A percentile compares a stretch with the other conserved stretches of the same genome.
phyloP scores from a whole-genome alignment of 2,797 vertebrate species.

The Tiaroga cobitis region DNA sequence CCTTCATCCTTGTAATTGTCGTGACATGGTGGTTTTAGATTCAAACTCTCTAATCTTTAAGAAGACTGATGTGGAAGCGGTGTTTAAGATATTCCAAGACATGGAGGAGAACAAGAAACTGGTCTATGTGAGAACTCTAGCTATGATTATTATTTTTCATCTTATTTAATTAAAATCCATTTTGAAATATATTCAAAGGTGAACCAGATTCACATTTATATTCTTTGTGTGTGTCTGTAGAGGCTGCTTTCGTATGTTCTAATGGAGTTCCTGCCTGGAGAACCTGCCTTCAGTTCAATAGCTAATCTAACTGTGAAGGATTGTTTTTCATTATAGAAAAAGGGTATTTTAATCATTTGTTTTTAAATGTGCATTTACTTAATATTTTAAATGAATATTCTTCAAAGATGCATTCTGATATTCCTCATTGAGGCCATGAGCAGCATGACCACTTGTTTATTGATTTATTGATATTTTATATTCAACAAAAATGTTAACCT shows the following conservation, averaged over 20 bases:
- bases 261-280: conserved; percentile 70
- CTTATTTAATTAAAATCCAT: not conserved
- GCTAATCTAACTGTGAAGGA: conserved; percentile 40
- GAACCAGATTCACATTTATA: not conserved
- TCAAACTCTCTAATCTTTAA: conserved; percentile 71
- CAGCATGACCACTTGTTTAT: not conserved
- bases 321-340: conserved; percentile 12
- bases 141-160: not conserved
- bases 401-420: conserved; percentile 6
- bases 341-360: not conserved
- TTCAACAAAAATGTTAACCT: not conserved
- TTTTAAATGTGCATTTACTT: conserved; percentile 1
- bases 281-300: conserved; percentile 63
- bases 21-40: conserved; percentile 61
- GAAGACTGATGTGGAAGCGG: conserved; percentile 73
- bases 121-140: conserved; percentile 75
- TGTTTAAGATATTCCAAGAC: conserved; percentile 80
- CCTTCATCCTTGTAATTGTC: not conserved
- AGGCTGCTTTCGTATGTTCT: conserved; percentile 73
- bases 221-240: conserved; percentile 1
- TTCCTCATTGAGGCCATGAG: not conserved
- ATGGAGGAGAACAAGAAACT: conserved; percentile 78
- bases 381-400: conserved; percentile 8
- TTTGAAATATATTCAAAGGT: not conserved
- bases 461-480: not conserved